Conservation (phyloP, 2,888 invertebrate genomes). For the Epiperipatus broadwayi region DNA sequence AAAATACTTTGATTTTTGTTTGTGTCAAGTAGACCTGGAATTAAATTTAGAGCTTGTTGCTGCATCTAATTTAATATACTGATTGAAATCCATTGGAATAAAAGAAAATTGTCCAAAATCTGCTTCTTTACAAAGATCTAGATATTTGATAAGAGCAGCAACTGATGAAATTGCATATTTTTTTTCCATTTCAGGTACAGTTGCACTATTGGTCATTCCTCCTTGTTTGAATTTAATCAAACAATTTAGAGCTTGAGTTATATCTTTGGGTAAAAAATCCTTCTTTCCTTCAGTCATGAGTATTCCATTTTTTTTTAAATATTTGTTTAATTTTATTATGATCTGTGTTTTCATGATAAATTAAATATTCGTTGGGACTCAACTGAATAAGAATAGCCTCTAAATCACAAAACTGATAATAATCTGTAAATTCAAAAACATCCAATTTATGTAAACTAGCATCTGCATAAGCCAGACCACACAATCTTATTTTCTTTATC, state of each 20-base stretch:
- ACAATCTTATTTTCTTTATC: no score
- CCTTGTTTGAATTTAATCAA: constrained; percentile 54
- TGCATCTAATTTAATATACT: constrained; percentile 62
- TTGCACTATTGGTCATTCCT: constrained; percentile 49
- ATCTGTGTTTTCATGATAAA: constrained; percentile 28
- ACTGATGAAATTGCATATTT: constrained; percentile 50
- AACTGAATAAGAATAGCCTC: constrained; percentile 59
- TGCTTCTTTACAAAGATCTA: constrained; percentile 51
- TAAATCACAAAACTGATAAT: constrained; percentile 14
- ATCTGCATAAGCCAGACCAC: no score
- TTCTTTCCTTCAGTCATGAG: constrained; percentile 54
- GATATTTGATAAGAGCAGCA: constrained; percentile 57
- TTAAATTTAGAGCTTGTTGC: no score
- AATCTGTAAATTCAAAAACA: no score
- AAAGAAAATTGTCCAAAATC: constrained; percentile 56
- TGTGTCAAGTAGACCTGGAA: no score
- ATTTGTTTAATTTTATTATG: constrained; percentile 36
- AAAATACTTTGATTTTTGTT: constrained; percentile 48
- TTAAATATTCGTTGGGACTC: constrained; percentile 76
- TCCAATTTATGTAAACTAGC: no score
- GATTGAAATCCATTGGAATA: constrained; percentile 40
- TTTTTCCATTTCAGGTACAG: constrained; percentile 50
- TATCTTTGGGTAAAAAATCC: constrained; percentile 46
- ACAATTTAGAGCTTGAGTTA: constrained; percentile 59
- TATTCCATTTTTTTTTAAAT: constrained; percentile 55